A percentile compares a stretch with the other conserved stretches of the same genome.
Evolutionary conservation across 2,888 invertebrate genomes (phyloP).

Genomic region (Papilio gigon): DNA sequence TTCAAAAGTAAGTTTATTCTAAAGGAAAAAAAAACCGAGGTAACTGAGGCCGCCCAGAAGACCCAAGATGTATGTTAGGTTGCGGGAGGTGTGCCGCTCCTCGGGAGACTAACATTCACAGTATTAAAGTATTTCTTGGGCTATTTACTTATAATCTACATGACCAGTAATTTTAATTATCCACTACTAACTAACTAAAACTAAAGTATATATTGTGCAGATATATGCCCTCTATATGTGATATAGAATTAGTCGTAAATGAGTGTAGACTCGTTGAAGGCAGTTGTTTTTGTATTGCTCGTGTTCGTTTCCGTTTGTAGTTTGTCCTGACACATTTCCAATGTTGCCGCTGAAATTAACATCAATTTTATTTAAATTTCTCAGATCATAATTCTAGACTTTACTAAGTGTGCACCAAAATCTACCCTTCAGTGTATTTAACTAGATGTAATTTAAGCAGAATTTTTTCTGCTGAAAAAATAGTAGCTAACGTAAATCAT

Average conservation of each 20-base stretch:
- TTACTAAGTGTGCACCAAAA: too few species aligned
- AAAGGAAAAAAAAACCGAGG: too few species aligned
- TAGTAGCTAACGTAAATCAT: too few species aligned
- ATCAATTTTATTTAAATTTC: not conserved
- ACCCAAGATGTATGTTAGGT: not conserved
- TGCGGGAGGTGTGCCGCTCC: not conserved
- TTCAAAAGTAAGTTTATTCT: not conserved
- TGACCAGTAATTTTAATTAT: constrained; percentile 5
- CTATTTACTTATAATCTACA: constrained; percentile 8
- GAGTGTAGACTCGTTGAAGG: not conserved
- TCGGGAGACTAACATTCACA: not conserved
- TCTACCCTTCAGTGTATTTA: too few species aligned
- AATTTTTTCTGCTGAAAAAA: too few species aligned
- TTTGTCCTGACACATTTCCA: not conserved
- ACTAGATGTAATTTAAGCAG: too few species aligned
- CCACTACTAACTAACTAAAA: not conserved
- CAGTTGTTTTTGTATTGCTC: not conserved
- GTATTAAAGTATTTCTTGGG: not conserved
- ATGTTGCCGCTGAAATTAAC: not conserved
- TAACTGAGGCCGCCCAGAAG: not conserved
- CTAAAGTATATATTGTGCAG: too few species aligned
- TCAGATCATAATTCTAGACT: too few species aligned
- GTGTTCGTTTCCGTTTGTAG: not conserved
- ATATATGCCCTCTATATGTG: too few species aligned
- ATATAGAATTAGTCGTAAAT: not conserved